Evolutionary conservation across 2,113 vertebrate species (phyloP).

Genomic region (Ctenodactylus gundi): DNA sequence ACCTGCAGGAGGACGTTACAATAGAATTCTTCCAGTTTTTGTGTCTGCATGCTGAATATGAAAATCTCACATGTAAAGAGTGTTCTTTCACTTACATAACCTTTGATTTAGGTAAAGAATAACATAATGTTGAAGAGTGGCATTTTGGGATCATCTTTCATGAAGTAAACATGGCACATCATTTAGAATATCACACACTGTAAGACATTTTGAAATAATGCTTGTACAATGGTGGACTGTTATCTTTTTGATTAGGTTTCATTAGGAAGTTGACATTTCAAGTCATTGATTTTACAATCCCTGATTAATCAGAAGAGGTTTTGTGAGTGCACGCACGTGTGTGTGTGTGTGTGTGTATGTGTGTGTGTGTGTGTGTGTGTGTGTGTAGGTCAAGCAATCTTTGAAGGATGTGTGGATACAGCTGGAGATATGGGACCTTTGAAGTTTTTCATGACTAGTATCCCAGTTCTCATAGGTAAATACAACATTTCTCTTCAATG

Average conservation of each 20-base stretch:
- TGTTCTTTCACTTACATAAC: neutral
- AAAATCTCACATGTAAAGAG: neutral
- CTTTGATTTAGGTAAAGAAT: slow-evolving; percentile 16
- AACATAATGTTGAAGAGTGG: neutral
- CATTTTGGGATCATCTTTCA: neutral
- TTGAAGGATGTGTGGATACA: neutral
- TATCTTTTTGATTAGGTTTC: neutral
- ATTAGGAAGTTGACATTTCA: neutral
- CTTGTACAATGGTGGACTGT: neutral
- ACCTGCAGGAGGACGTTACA: neutral
- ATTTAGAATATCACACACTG: neutral
- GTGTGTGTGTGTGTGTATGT: too few species aligned
- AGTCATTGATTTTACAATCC: slow-evolving; percentile 5
- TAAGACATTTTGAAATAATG: neutral
- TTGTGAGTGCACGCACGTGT: too few species aligned
- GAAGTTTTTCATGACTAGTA: slow-evolving; percentile 12
- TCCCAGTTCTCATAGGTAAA: neutral
- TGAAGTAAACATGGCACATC: neutral
- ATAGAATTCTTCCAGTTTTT: neutral
- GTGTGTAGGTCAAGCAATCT: neutral
- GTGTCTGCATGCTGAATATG: neutral
- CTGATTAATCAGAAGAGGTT: neutral
- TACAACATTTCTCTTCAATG: neutral
- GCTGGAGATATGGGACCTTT: neutral
- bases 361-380: too few species aligned